Conservation (phyloP, 2,888 invertebrate species). For the Chorisops tibialis region DNA sequence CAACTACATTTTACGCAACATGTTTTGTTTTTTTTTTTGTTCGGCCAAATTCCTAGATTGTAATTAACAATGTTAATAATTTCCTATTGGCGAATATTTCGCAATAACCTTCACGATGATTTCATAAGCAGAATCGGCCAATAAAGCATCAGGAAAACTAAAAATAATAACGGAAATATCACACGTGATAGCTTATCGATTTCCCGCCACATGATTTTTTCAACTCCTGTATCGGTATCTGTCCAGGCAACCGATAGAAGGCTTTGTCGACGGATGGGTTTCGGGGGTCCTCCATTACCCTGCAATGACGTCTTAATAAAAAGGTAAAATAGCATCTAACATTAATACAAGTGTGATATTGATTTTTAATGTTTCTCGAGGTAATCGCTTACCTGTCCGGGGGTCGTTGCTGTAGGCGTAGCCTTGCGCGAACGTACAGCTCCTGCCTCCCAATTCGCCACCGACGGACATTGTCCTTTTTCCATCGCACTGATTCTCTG, state of each 20-base stretch:
- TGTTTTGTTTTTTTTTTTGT: too few species aligned
- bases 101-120: slow-evolving; percentile 51
- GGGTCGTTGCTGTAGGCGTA: slow-evolving; percentile 52
- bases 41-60: background rate
- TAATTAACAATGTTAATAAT: too few species aligned
- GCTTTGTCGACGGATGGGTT: slow-evolving; percentile 50
- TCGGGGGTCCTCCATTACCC: slow-evolving; percentile 52
- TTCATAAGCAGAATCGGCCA: slow-evolving; percentile 75
- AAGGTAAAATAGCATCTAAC: background rate
- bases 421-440: slow-evolving; percentile 62
- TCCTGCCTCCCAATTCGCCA: slow-evolving; percentile 64
- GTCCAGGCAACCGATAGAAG: slow-evolving; percentile 61
- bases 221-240: slow-evolving; percentile 65
- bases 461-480: slow-evolving; percentile 64
- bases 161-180: slow-evolving; percentile 74
- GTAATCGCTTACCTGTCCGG: slow-evolving; percentile 46
- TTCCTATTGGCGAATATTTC: background rate
- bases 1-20: background rate
- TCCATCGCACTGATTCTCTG: slow-evolving; percentile 64
- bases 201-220: slow-evolving; percentile 72
- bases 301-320: slow-evolving; percentile 48
- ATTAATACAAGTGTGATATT: background rate
- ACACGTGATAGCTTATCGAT: slow-evolving; percentile 74
- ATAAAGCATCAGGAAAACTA: slow-evolving; percentile 71
- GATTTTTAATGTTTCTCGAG: background rate